A percentile compares a stretch with the other conserved stretches of the same genome.
phyloP scores from a whole-genome alignment of 2,113 vertebrate genomes.

The Eclectus roratus region DNA sequence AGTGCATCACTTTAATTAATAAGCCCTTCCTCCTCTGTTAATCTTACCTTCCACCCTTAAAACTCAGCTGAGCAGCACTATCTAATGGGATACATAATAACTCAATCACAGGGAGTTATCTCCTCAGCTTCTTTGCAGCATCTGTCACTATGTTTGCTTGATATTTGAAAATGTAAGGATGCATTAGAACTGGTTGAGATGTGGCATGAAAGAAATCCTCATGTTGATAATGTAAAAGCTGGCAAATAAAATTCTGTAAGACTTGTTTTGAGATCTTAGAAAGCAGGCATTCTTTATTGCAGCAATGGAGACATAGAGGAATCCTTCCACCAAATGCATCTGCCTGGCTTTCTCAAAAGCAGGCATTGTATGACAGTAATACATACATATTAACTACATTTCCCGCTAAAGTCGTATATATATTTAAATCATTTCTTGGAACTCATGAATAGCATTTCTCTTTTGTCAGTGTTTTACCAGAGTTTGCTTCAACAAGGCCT shows the following conservation, averaged over 20 bases:
- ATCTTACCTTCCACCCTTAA: background rate
- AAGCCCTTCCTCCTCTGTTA: background rate
- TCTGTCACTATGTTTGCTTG: background rate
- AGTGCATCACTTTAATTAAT: background rate
- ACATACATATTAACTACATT: background rate
- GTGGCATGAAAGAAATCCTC: background rate
- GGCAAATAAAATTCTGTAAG: background rate
- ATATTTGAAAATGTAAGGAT: background rate
- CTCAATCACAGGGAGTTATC: background rate
- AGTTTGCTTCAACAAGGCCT: background rate
- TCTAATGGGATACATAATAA: background rate
- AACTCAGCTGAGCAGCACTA: slow-evolving; percentile 11
- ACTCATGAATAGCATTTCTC: background rate
- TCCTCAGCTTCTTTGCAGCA: background rate
- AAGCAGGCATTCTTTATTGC: background rate
- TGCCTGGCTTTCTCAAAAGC: background rate
- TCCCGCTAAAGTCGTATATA: background rate
- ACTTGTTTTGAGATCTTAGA: background rate
- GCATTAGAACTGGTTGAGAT: background rate
- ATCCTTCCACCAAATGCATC: background rate
- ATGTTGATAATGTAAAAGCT: background rate
- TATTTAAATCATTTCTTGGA: background rate
- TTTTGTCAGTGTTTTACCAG: background rate
- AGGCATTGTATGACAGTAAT: background rate
- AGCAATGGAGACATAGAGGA: background rate